Percentiles rank a stretch among this genome's conserved stretches.
These are phyloP conservation scores for Chaetogeoica ovagalla DNA, from an alignment of 2,888 invertebrate genomes.

Conservation along the genomic window DNA sequence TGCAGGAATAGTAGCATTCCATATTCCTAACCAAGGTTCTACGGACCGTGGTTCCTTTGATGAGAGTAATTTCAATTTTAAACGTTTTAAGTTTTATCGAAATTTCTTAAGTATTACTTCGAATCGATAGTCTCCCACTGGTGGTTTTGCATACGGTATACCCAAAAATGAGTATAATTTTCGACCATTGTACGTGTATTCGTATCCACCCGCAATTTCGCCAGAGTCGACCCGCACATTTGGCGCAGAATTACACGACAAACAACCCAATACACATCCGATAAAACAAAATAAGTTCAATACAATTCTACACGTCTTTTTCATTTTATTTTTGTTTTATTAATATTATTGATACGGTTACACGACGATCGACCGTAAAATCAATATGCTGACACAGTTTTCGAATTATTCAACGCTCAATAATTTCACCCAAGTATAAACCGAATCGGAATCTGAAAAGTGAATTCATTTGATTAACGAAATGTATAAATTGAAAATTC, in stretches of 20 bases:
- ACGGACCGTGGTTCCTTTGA: constrained; percentile 64
- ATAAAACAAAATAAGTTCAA: not conserved
- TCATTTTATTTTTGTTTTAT: not conserved
- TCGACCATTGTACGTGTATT: constrained; percentile 44
- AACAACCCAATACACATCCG: not conserved
- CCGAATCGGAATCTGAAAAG: too few relatives aligned
- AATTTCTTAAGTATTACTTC: constrained; percentile 53
- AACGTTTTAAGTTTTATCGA: not conserved
- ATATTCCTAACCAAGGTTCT: constrained; percentile 68
- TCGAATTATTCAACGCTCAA: too few relatives aligned
- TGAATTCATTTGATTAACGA: too few relatives aligned
- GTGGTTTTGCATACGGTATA: constrained; percentile 56
- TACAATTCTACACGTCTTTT: not conserved
- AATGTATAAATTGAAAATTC: too few relatives aligned
- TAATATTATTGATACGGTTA: not conserved
- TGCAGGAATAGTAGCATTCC: constrained; percentile 69
- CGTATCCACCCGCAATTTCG: constrained; percentile 48
- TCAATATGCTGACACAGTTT: too few relatives aligned
- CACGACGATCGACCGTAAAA: not conserved
- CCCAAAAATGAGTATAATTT: constrained; percentile 55
- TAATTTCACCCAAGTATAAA: too few relatives aligned
- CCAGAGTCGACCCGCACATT: constrained; percentile 52
- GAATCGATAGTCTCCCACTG: constrained; percentile 55
- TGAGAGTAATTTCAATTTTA: not conserved
- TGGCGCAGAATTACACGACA: constrained; percentile 7